Percentiles rank a stretch among this genome's conserved stretches.
Evolutionary conservation across 2,797 vertebrate genomes (phyloP).

Genomic region (Cheirogaleus major): DNA sequence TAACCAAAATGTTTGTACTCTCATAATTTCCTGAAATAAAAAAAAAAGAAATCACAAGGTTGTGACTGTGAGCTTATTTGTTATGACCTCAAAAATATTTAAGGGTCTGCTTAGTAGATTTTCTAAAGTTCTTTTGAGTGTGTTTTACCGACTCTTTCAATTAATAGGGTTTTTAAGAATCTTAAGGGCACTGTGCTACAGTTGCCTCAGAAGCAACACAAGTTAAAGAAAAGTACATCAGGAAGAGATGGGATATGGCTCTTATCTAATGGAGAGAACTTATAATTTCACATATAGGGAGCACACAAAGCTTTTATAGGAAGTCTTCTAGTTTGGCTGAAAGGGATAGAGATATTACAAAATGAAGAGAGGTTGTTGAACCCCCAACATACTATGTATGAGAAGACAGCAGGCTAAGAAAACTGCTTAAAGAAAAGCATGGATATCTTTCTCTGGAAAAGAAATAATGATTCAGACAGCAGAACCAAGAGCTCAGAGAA

Average conservation of each 20-base stretch:
- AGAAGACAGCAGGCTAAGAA: not conserved
- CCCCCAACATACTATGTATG: accelerated
- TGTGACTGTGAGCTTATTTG: not conserved
- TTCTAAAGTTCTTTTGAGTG: not conserved
- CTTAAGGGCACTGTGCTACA: not conserved
- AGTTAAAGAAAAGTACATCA: not conserved
- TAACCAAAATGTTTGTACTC: too few relatives aligned
- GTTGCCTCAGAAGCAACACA: not conserved
- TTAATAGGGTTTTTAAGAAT: not conserved
- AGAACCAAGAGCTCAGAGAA: not conserved
- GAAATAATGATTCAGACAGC: not conserved
- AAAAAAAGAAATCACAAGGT: not conserved
- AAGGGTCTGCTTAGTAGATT: not conserved
- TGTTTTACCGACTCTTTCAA: not conserved
- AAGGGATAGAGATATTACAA: not conserved
- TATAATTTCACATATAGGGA: not conserved
- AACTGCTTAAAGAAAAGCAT: not conserved
- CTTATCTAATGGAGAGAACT: not conserved
- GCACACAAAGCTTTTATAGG: not conserved
- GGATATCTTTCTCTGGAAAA: not conserved
- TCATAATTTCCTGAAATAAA: too few relatives aligned
- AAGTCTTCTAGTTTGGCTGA: not conserved
- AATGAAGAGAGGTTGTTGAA: not conserved
- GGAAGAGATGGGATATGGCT: not conserved
- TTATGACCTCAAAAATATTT: not conserved